Conservation (phyloP, 2,113 vertebrate species). For the Esox niger region DNA sequence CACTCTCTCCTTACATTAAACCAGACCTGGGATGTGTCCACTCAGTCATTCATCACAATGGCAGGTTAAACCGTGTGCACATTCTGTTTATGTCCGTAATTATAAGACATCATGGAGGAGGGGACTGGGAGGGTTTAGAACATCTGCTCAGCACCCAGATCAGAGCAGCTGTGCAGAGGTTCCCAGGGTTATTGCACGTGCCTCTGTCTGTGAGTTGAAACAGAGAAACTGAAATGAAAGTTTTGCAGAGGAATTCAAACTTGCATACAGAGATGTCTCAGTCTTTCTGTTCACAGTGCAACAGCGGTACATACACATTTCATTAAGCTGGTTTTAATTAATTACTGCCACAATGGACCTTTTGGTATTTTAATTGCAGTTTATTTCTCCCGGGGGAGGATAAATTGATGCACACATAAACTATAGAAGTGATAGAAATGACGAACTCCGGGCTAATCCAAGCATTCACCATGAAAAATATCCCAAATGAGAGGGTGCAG, state of each 20-base stretch:
- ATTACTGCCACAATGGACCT: constrained; percentile 41
- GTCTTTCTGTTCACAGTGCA: constrained; percentile 15
- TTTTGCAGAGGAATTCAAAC: neutral
- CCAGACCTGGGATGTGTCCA: no score
- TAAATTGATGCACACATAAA: constrained; percentile 50
- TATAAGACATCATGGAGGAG: constrained; percentile 50
- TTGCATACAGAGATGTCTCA: neutral
- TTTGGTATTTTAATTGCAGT: constrained; percentile 47
- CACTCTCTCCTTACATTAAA: no score
- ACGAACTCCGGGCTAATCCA: constrained; percentile 47
- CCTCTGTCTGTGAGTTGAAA: neutral
- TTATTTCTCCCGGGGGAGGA: constrained; percentile 42
- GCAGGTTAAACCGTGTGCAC: constrained; percentile 63
- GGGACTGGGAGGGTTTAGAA: neutral
- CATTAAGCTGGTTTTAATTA: constrained; percentile 45
- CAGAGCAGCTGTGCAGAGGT: constrained; percentile 27
- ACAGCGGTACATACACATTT: constrained; percentile 27
- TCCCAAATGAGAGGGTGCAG: constrained; percentile 28
- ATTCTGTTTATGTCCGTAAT: constrained; percentile 71
- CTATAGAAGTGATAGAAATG: constrained; percentile 38
- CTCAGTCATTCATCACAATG: constrained; percentile 62
- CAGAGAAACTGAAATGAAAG: neutral
- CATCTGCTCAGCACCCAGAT: constrained; percentile 50
- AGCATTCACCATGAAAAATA: no score
- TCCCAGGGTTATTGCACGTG: constrained; percentile 8